A percentile compares a stretch with the other conserved stretches of the same genome.
Conservation (phyloP, 2,113 vertebrate species). For the Anarhynchus alexandrinus region DNA sequence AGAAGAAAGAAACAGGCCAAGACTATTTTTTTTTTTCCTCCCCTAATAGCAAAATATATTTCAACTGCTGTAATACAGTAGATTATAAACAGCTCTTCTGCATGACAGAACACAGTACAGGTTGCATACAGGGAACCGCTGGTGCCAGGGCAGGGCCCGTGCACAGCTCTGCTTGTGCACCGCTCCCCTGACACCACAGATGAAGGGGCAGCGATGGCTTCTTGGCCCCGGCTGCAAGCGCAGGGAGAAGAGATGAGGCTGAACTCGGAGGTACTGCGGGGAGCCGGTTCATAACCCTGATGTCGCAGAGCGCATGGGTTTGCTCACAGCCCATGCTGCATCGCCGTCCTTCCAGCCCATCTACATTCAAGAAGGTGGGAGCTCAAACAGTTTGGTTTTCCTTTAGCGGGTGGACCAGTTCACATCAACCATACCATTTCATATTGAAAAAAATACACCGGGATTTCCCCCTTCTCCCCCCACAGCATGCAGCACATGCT, state of each 20-base stretch:
- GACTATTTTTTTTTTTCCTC: background rate
- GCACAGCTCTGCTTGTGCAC: background rate
- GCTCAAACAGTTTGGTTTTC: background rate
- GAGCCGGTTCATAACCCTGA: rapidly evolving
- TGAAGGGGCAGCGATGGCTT: rapidly evolving
- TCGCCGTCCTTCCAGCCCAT: background rate
- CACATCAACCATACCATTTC: rapidly evolving
- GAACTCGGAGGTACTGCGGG: rapidly evolving
- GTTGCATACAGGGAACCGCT: rapidly evolving
- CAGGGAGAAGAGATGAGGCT: rapidly evolving
- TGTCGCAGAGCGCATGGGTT: rapidly evolving
- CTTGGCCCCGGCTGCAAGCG: background rate
- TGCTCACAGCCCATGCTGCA: background rate
- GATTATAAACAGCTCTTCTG: slow-evolving; percentile 25
- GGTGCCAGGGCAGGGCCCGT: background rate
- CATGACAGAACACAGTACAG: background rate
- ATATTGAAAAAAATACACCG: background rate
- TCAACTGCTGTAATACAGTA: slow-evolving; percentile 37
- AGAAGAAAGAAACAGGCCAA: background rate
- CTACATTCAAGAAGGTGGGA: background rate
- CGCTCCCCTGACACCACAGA: background rate
- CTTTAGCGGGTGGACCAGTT: background rate
- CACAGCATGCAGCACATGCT: rapidly evolving
- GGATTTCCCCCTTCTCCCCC: background rate
- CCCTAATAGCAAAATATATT: slow-evolving; percentile 67